Evolutionary conservation across 2,888 invertebrate genomes (phyloP).

Genomic region (Oscheius sp.): DNA sequence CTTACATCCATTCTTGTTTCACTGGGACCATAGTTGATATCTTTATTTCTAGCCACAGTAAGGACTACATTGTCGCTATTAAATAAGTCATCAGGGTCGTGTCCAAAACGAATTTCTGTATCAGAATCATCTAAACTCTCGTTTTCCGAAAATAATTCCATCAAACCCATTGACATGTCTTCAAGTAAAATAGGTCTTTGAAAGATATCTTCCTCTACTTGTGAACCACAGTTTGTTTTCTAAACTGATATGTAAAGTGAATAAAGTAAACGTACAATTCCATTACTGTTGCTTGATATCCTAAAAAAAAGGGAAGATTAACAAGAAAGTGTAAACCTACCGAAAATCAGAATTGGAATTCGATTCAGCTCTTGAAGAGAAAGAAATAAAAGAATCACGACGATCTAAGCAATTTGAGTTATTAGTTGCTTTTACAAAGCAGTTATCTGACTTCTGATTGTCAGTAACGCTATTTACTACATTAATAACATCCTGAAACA

Average conservation of each 20-base stretch:
- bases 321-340: no score
- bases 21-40: neutral
- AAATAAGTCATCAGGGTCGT: neutral
- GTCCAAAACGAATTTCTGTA: slow-evolving; percentile 4
- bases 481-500: no score
- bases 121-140: slow-evolving; percentile 29
- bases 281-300: no score
- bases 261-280: no score
- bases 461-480: no score
- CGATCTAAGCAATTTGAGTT: no score
- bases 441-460: no score
- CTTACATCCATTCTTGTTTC: neutral
- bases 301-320: no score
- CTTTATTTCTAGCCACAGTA: neutral
- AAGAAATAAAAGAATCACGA: no score
- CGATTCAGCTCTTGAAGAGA: no score
- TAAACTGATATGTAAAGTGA: neutral
- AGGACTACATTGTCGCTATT: slow-evolving; percentile 1
- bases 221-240: neutral
- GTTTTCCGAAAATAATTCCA: neutral
- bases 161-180: slow-evolving; percentile 23
- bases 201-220: neutral
- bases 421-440: no score
- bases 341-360: no score
- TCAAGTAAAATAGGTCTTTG: slow-evolving; percentile 21